Conservation (phyloP, 2,888 invertebrate species). For the Cephus rjabovi region DNA sequence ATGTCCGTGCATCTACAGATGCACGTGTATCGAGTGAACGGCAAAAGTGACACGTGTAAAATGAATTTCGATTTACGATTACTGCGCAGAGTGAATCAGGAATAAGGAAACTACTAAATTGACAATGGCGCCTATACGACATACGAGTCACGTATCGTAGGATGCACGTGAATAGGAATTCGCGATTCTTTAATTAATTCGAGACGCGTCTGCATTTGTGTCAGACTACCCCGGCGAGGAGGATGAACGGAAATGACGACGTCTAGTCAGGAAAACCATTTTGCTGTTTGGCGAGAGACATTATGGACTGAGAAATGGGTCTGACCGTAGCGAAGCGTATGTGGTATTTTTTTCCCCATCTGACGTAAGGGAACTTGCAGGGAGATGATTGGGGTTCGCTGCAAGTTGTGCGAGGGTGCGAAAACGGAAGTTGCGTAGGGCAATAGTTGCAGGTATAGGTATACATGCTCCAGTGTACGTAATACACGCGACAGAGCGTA, state of each 20-base stretch:
- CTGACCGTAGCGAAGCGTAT: not conserved
- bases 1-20: too few relatives aligned
- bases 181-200: not conserved
- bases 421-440: not conserved
- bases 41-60: not conserved
- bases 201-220: not conserved
- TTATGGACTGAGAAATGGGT: not conserved
- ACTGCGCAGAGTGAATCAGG: not conserved
- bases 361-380: not conserved
- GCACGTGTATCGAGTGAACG: too few relatives aligned
- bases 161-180: not conserved
- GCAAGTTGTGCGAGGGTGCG: not conserved
- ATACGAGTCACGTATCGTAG: not conserved
- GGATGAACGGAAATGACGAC: not conserved
- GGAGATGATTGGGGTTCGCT: not conserved
- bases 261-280: not conserved
- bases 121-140: not conserved
- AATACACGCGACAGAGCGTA: not conserved
- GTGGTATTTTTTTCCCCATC: not conserved
- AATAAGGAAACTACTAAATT: not conserved
- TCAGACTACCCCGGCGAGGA: not conserved
- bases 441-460: not conserved
- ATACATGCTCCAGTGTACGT: not conserved
- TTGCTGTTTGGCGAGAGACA: not conserved
- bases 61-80: not conserved